A percentile compares a stretch with the other conserved stretches of the same genome.
Conservation (phyloP, 1,140 invertebrate species). For the Sitophilus oryzae region DNA sequence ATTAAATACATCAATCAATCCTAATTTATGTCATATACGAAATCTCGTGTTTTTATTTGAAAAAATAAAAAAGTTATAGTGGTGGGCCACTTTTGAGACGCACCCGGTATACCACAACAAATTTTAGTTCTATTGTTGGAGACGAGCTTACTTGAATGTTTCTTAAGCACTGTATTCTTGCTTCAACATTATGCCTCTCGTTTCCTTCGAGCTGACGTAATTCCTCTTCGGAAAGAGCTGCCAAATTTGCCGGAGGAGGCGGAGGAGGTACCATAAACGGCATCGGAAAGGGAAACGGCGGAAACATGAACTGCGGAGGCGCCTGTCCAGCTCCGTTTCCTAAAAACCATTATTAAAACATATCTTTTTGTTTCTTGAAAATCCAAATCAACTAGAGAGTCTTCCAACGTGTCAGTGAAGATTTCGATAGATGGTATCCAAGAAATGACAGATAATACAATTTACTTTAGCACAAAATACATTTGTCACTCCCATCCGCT, state of each 20-base stretch:
- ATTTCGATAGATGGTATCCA: too few species aligned
- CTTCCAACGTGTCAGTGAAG: too few species aligned
- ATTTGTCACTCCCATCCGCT: too few species aligned
- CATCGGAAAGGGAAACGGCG: slow-evolving; percentile 51
- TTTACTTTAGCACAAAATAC: too few species aligned
- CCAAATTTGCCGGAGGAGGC: slow-evolving; percentile 68
- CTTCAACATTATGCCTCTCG: slow-evolving; percentile 80
- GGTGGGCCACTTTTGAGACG: too few species aligned
- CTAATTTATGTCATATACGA: too few species aligned
- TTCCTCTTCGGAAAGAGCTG: slow-evolving; percentile 74
- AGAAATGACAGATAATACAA: too few species aligned
- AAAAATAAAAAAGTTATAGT: too few species aligned
- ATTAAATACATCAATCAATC: too few species aligned
- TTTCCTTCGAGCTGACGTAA: slow-evolving; percentile 82
- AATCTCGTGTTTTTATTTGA: too few species aligned
- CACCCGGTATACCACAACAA: background rate
- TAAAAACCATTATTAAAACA: background rate
- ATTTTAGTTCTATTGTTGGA: background rate
- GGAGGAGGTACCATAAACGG: slow-evolving; percentile 62
- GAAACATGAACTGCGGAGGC: slow-evolving; percentile 48
- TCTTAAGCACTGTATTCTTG: slow-evolving; percentile 73
- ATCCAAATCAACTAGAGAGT: too few species aligned
- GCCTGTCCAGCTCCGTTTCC: slow-evolving; percentile 14
- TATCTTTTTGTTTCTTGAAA: too few species aligned
- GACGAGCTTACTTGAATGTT: slow-evolving; percentile 64